Conservation (phyloP, 2,797 vertebrate genomes). For the Tapirus indicus region DNA sequence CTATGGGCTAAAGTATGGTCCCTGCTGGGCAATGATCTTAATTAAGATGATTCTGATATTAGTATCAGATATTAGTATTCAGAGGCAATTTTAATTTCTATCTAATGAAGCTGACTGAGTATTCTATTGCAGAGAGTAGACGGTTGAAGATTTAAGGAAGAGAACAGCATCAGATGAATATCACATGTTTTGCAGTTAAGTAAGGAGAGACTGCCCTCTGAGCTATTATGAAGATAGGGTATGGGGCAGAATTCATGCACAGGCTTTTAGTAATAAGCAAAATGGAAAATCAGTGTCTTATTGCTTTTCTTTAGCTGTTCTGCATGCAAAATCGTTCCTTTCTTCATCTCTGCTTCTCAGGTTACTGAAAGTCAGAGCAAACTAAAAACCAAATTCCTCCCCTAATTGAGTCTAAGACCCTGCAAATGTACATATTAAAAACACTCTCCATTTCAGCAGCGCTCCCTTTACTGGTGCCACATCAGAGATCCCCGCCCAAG, state of each 20-base stretch:
- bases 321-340: constrained; percentile 20
- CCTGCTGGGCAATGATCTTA: not conserved
- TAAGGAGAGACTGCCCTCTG: not conserved
- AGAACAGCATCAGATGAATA: constrained; percentile 6
- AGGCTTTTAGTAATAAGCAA: constrained; percentile 47
- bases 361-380: constrained; percentile 42
- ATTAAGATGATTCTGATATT: constrained; percentile 24
- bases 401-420: constrained; percentile 38
- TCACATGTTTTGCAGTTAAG: not conserved
- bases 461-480: not conserved
- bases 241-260: not conserved
- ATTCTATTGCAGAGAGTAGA: not conserved
- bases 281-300: constrained; percentile 28
- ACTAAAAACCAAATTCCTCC: constrained; percentile 40
- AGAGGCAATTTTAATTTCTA: constrained; percentile 57
- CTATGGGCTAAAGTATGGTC: not conserved
- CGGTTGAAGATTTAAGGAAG: not conserved
- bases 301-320: constrained; percentile 18
- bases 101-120: constrained; percentile 1
- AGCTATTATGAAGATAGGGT: not conserved
- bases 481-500: not conserved
- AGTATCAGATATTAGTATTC: not conserved
- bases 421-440: constrained; percentile 44
- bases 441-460: not conserved
- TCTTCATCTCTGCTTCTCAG: constrained; percentile 57